Conservation (phyloP, 2,113 vertebrate genomes). For the Pampusana beccarii region DNA sequence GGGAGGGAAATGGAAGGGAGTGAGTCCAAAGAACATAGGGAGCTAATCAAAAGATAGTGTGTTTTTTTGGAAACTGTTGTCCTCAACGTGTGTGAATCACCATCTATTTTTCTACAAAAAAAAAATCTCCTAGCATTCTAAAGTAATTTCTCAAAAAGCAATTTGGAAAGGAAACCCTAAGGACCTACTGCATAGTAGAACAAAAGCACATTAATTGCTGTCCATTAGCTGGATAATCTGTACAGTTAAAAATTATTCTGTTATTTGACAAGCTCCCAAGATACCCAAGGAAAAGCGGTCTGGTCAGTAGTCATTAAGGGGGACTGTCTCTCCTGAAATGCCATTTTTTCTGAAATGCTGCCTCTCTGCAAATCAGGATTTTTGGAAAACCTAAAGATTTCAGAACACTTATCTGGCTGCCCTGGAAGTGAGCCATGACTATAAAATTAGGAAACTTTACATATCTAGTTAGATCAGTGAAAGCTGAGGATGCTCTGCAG, state of each 20-base stretch:
- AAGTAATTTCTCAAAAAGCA: background rate
- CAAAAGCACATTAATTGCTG: background rate
- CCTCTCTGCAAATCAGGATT: background rate
- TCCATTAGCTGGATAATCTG: background rate
- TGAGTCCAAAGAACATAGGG: background rate
- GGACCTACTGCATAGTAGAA: background rate
- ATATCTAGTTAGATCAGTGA: background rate
- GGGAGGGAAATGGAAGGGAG: background rate
- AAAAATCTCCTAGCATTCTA: background rate
- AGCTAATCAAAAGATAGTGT: background rate
- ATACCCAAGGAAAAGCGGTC: background rate
- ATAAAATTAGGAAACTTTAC: background rate
- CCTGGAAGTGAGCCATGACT: background rate
- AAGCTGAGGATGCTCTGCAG: background rate
- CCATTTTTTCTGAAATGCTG: rapidly evolving
- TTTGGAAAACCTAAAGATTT: background rate
- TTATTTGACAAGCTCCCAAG: background rate
- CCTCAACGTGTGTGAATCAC: background rate
- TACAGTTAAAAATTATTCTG: background rate
- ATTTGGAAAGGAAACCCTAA: background rate
- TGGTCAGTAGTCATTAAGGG: background rate
- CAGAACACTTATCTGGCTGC: background rate
- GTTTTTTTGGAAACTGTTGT: background rate
- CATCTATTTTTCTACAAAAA: background rate
- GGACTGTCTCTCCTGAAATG: background rate